phyloP scores from a whole-genome alignment of 2,113 vertebrate genomes.

The Xiphophorus maculatus region DNA sequence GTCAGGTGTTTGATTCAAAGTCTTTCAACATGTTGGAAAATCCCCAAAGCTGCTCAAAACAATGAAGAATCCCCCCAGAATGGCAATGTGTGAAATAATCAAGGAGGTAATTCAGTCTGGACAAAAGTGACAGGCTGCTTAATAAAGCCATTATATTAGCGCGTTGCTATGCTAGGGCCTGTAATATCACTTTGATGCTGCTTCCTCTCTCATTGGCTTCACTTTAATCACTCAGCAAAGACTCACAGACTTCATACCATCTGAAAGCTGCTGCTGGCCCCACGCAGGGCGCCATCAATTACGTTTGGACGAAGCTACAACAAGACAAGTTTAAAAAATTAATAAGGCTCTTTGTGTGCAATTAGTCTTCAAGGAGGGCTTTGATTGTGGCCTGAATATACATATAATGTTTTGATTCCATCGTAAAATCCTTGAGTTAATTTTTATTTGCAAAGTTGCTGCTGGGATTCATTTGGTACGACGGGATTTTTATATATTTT shows the following conservation, averaged over 20 bases:
- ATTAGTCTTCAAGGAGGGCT: conserved; percentile 2
- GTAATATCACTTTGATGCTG: conserved; percentile 21
- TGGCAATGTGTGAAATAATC: not conserved
- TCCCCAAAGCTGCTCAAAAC: not conserved
- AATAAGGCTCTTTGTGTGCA: conserved; percentile 16
- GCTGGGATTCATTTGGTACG: not conserved
- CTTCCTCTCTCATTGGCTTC: conserved; percentile 16
- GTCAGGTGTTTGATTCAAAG: not conserved
- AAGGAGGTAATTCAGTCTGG: not conserved
- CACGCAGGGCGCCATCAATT: conserved; percentile 26
- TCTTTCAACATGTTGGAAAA: not conserved
- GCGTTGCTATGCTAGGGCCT: not conserved
- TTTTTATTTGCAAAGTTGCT: conserved; percentile 44
- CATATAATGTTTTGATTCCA: not conserved
- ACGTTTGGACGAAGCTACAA: conserved; percentile 21
- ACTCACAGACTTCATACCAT: conserved; percentile 10
- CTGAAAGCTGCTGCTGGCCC: conserved; percentile 6
- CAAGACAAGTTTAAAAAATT: conserved; percentile 5
- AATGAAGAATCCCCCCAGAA: not conserved
- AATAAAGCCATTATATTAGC: conserved; percentile 9
- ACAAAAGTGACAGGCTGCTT: not conserved
- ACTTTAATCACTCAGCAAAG: conserved; percentile 27
- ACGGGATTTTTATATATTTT: not conserved
- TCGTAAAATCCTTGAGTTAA: not conserved
- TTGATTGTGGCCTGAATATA: not conserved